A percentile compares a stretch with the other conserved stretches of the same genome.
These are phyloP conservation scores for Liolophura sinensis DNA, from an alignment of 1,140 invertebrate species.

Conservation along the genomic window DNA sequence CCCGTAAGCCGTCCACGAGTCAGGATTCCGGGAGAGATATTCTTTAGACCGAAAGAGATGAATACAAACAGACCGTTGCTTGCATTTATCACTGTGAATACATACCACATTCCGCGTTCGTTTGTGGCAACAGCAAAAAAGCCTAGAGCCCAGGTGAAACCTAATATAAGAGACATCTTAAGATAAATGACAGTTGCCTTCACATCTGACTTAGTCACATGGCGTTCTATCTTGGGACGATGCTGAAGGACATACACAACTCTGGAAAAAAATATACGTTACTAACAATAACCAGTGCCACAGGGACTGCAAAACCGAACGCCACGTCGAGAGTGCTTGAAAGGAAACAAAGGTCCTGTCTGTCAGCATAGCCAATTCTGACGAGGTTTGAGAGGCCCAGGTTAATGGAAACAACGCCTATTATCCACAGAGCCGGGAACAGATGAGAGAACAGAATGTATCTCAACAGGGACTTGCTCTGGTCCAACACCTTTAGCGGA, in stretches of 20 bases:
- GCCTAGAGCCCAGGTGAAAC: conserved; percentile 64
- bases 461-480: no score
- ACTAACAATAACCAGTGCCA: conserved; percentile 9
- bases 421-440: conserved; percentile 7
- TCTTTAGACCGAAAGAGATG: conserved; percentile 19
- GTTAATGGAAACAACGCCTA: no score
- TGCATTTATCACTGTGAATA: conserved; percentile 64
- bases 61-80: conserved; percentile 67
- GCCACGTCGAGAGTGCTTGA: conserved; percentile 7
- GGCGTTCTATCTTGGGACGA: background rate
- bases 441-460: conserved; percentile 10
- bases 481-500: background rate
- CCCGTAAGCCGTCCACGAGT: no score
- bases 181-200: conserved; percentile 18
- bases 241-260: conserved; percentile 12
- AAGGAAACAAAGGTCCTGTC: conserved; percentile 18
- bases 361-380: conserved; percentile 17
- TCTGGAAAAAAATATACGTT: conserved; percentile 23
- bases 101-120: conserved; percentile 57
- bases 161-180: conserved; percentile 55
- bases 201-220: background rate
- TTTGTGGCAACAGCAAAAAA: conserved; percentile 61
- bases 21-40: no score
- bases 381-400: no score
- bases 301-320: conserved; percentile 14